phyloP scores from a whole-genome alignment of 2,113 vertebrate species.

The human region DNA sequence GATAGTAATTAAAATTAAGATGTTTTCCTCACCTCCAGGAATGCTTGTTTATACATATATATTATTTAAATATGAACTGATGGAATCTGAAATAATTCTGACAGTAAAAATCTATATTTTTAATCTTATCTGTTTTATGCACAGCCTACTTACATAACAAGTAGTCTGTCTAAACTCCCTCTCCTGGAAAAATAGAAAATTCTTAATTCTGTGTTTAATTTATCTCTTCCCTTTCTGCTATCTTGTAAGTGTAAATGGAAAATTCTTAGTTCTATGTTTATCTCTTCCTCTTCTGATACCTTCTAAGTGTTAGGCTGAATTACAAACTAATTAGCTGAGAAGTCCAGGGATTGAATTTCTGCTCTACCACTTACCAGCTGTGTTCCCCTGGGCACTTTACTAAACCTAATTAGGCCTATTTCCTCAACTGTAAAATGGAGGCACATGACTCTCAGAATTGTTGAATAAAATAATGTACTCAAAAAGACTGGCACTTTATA shows the following conservation, averaged over 20 bases:
- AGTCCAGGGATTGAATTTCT: conserved; percentile 29
- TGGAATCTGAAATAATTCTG: conserved; percentile 2
- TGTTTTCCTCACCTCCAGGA: neutral
- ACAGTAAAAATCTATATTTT: conserved; percentile 39
- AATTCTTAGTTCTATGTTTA: conserved; percentile 49
- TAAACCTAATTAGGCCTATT: neutral
- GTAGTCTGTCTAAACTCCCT: neutral
- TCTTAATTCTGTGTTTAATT: conserved; percentile 53
- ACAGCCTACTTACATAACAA: neutral
- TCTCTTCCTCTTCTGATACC: conserved; percentile 23
- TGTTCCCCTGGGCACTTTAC: neutral
- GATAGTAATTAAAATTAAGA: neutral
- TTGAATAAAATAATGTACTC: conserved; percentile 32
- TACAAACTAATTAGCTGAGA: conserved; percentile 33
- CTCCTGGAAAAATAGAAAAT: neutral
- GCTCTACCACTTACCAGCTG: neutral
- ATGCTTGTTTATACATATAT: neutral
- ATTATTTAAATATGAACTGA: conserved; percentile 43
- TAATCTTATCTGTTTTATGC: neutral
- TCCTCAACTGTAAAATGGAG: neutral
- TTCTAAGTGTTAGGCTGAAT: conserved; percentile 13
- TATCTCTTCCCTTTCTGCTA: conserved; percentile 13
- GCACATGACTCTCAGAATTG: neutral
- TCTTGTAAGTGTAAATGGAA: conserved; percentile 27
- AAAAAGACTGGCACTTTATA: neutral